Conservation (phyloP, 2,888 invertebrate genomes). For the Zaprionus obscuricornis region DNA sequence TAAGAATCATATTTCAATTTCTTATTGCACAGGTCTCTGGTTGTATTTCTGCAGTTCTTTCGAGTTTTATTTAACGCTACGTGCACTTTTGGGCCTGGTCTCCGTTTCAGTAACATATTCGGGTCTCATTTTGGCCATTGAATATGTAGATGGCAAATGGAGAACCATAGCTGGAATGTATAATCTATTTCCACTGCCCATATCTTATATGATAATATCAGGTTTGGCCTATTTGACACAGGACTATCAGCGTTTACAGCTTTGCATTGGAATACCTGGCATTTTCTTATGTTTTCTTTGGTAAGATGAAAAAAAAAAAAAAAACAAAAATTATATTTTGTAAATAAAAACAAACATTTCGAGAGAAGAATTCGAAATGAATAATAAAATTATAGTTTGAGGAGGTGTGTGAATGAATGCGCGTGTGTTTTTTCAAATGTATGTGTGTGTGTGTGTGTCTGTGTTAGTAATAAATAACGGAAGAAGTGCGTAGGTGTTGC, state of each 20-base stretch:
- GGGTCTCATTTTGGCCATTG: slow-evolving; percentile 91
- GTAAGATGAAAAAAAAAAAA: slow-evolving; percentile 85
- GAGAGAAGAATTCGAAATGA: no score
- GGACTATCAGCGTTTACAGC: slow-evolving; percentile 89
- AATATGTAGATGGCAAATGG: slow-evolving; percentile 91
- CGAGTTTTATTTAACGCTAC: slow-evolving; percentile 88
- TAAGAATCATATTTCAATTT: not conserved
- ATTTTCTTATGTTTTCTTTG: slow-evolving; percentile 87
- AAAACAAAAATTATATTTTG: no score
- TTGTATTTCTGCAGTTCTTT: slow-evolving; percentile 89
- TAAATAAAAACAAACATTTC: no score
- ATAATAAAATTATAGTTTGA: no score
- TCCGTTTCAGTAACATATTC: slow-evolving; percentile 93
- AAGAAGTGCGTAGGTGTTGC: no score
- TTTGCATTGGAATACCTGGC: slow-evolving; percentile 89
- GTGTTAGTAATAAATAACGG: no score
- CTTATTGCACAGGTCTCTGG: slow-evolving; percentile 83
- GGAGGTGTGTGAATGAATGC: no score
- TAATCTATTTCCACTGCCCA: slow-evolving; percentile 90
- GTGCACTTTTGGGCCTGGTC: slow-evolving; percentile 89
- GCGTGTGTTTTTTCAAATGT: no score
- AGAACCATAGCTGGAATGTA: slow-evolving; percentile 91
- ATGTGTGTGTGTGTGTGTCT: no score
- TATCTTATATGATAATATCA: slow-evolving; percentile 90
- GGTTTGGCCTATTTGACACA: slow-evolving; percentile 88